Evolutionary conservation across 2,888 invertebrate species (phyloP).

Genomic region (Hermaeophaga mercurialis): DNA sequence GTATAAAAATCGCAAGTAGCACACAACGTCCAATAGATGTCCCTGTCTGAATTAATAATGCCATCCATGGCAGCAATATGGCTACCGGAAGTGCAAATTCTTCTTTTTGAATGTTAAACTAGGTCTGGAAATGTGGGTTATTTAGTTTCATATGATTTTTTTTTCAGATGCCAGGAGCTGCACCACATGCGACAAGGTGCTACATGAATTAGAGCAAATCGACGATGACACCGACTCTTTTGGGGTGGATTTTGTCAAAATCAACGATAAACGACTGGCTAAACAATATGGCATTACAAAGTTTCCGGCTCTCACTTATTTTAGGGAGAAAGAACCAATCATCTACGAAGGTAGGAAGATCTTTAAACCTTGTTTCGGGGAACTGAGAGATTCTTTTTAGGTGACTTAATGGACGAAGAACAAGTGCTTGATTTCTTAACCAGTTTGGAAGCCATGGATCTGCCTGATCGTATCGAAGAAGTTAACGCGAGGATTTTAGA

Average conservation of each 20-base stretch:
- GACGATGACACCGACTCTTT: slow-evolving; percentile 95
- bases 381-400: no score
- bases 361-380: no score
- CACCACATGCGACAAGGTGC: slow-evolving; percentile 88
- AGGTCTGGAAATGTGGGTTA: no score
- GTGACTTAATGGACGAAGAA: slow-evolving; percentile 95
- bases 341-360: slow-evolving; percentile 83
- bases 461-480: slow-evolving; percentile 94
- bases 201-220: slow-evolving; percentile 91
- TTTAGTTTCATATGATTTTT: no score
- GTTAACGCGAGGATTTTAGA: slow-evolving; percentile 88
- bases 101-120: no score
- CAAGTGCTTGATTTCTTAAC: slow-evolving; percentile 91
- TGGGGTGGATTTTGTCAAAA: slow-evolving; percentile 94
- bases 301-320: slow-evolving; percentile 96
- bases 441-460: slow-evolving; percentile 92
- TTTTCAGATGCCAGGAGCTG: slow-evolving; percentile 86
- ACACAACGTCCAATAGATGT: no score
- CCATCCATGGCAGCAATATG: no score
- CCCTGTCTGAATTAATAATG: no score
- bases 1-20: no score
- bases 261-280: slow-evolving; percentile 94
- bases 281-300: slow-evolving; percentile 95
- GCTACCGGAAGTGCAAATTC: no score
- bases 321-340: slow-evolving; percentile 94